These are phyloP conservation scores for Quadriops clusia DNA, from an alignment of 2,888 invertebrate species.

Conservation along the genomic window DNA sequence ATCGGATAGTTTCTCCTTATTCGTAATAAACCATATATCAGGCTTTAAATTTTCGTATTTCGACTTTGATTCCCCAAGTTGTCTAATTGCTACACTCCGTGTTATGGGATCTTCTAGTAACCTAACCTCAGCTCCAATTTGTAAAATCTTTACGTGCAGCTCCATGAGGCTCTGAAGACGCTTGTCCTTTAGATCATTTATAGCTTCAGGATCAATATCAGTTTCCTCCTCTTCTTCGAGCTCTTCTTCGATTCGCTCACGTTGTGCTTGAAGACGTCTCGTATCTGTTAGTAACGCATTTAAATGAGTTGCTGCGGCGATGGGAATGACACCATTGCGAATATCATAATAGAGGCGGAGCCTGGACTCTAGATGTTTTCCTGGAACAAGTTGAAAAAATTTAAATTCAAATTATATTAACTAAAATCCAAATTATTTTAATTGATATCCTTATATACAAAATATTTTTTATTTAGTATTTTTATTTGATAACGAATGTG, in stretches of 20 bases:
- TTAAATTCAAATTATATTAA: too few species aligned
- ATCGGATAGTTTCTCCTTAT: slow-evolving; percentile 36
- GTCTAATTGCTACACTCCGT: slow-evolving; percentile 36
- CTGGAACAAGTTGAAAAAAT: too few species aligned
- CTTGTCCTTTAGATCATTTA: slow-evolving; percentile 17
- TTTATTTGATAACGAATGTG: too few species aligned
- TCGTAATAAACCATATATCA: slow-evolving; percentile 37
- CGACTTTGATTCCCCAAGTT: slow-evolving; percentile 14
- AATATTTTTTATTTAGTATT: too few species aligned
- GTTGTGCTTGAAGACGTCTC: slow-evolving; percentile 39
- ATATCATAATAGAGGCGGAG: slow-evolving; percentile 47
- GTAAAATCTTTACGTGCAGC: slow-evolving; percentile 42
- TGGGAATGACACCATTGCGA: slow-evolving; percentile 40
- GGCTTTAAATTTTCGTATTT: slow-evolving; percentile 14
- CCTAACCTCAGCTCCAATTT: slow-evolving; percentile 47
- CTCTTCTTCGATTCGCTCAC: slow-evolving; percentile 36
- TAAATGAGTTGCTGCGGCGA: slow-evolving; percentile 40
- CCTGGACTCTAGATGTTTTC: slow-evolving; percentile 41
- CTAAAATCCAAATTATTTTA: too few species aligned
- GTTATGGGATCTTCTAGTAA: slow-evolving; percentile 47
- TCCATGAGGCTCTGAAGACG: slow-evolving; percentile 40
- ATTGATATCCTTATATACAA: too few species aligned
- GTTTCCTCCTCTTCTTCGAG: slow-evolving; percentile 31
- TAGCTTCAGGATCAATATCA: slow-evolving; percentile 28
- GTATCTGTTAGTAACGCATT: slow-evolving; percentile 43